Conservation (phyloP, 2,113 vertebrate species). For the Trochalopteron elliotii region DNA sequence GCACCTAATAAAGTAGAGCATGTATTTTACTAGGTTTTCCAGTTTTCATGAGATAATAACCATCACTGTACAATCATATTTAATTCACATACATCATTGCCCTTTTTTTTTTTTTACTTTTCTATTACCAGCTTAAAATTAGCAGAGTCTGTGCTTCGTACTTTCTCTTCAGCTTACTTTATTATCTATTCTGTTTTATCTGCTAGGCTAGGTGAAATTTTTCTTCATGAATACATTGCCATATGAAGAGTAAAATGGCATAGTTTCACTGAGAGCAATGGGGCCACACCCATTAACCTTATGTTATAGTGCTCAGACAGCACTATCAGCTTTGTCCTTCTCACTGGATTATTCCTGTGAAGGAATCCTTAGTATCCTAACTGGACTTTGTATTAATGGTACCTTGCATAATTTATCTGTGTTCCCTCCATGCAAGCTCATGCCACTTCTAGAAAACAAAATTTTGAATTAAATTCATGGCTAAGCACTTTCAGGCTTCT, state of each 20-base stretch:
- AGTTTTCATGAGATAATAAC: background rate
- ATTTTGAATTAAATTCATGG: background rate
- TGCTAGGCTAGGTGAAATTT: background rate
- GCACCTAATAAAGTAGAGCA: background rate
- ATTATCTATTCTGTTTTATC: conserved; percentile 51
- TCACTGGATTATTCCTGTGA: background rate
- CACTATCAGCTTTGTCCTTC: background rate
- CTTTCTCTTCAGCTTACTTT: background rate
- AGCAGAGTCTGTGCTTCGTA: background rate
- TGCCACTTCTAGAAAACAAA: background rate
- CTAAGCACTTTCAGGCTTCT: background rate
- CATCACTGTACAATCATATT: background rate
- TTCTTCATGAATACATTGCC: conserved; percentile 11
- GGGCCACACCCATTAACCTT: background rate
- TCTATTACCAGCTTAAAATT: conserved; percentile 2
- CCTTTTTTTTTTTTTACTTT: background rate
- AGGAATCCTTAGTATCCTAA: background rate
- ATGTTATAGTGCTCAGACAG: background rate
- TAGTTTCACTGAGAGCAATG: background rate
- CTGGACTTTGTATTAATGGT: background rate
- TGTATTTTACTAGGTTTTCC: background rate
- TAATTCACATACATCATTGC: background rate
- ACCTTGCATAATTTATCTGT: background rate
- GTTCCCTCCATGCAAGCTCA: background rate
- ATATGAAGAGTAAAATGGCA: background rate